Base-by-base conservation (phyloP, 2,797 vertebrate species). In the Schizothorax lantsangensis region DNA sequence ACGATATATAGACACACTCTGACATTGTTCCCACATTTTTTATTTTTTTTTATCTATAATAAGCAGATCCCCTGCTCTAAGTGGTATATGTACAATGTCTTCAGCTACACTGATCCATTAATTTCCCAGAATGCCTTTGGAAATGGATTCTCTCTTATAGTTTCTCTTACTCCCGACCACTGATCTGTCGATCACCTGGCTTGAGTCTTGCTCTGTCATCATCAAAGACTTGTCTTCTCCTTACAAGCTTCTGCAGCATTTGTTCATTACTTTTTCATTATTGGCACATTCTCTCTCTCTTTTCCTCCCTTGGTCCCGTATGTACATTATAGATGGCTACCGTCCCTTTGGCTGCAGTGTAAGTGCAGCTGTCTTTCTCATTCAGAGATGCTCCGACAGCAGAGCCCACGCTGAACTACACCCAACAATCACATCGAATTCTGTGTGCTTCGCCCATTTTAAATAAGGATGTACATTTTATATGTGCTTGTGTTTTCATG, bases 361-460 rank as follows among this genome's bases (percentile, higher is more conserved):
- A 68, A 68, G 73, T 84, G 73, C 73, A 84, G 83, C 73, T 84
- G 83, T 84, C 59, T 66, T 84, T 84, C 73, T 78, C 74, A 36
- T 49, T 84, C 49, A 43, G 40, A 74, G 38, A 83, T 47, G 69
- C 54, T 45, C 38, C 4, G 36, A 69, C 30, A 81, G 80, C 66
- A 36, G 21, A 66, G 54, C 43, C 72, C 72, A 84, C 83, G 23
- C 59, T 52, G 26, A 66, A 66, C 45, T 75, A 66, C 71, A 75
- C 54, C 23, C 38, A n/a, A 83, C 52, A 75, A 80, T 33, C 26
- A 5, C 54, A 26, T 15, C 30, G 4, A 15, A 52, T 26, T 23
- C 59, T 36, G 26, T 64, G 54, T 10, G 12, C 23, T n/a, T 43
- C 82, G 23, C 11, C 40, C 26, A 77, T 66, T 43, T 45, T 47